Conservation (phyloP, 2,113 vertebrate species). For the Turdus rufiventris region DNA sequence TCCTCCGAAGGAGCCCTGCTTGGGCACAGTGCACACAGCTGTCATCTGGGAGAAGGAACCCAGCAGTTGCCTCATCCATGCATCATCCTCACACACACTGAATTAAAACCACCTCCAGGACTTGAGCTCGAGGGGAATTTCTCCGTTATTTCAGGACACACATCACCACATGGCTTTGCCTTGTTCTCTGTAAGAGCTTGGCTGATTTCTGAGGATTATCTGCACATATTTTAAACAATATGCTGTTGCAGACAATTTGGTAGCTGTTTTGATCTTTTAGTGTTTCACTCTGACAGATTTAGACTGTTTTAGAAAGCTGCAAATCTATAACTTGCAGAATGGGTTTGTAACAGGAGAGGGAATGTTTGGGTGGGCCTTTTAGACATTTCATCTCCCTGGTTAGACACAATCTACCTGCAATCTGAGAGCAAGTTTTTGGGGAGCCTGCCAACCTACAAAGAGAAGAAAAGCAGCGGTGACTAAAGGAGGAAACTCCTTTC, state of each 20-base stretch:
- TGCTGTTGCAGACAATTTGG: background rate
- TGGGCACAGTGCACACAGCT: background rate
- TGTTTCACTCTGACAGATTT: background rate
- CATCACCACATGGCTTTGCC: background rate
- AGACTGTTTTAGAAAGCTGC: background rate
- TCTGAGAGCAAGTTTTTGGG: background rate
- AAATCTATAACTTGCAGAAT: background rate
- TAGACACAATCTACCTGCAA: background rate
- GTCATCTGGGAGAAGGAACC: background rate
- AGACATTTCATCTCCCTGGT: background rate
- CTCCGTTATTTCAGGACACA: background rate
- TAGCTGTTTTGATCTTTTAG: background rate
- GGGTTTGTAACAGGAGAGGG: background rate
- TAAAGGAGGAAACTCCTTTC: background rate
- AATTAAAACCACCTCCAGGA: background rate
- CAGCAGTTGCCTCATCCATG: background rate
- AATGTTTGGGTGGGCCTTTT: background rate
- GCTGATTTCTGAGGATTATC: background rate
- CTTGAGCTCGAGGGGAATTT: accelerated
- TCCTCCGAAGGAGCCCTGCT: background rate
- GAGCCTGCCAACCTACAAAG: background rate
- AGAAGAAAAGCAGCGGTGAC: background rate
- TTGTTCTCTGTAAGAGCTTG: background rate
- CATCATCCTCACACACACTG: accelerated
- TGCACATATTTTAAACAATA: background rate